Base-by-base conservation (phyloP, 2,113 vertebrate species). In the Condylura cristata region DNA sequence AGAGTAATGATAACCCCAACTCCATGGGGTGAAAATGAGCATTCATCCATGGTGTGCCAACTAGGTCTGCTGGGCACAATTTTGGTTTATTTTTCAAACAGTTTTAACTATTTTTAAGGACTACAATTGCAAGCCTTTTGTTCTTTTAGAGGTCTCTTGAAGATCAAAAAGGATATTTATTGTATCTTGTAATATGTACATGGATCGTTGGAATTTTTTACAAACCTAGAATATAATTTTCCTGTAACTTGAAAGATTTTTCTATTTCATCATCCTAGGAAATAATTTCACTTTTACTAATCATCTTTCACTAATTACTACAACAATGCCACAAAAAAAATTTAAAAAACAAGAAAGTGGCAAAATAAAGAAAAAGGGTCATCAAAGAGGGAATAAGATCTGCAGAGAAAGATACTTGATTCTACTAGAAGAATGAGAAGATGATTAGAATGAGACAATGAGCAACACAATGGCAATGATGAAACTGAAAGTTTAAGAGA, bases 51-150 rank as follows among this genome's bases (percentile, higher is more conserved):
- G 28, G 16, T 22, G 65, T 37, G 37, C 46, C 32, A 65, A 71
- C 56, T 37, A 85, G 26, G 34, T 74, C 14, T 92, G 53, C 22
- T 39, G 28, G 5, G 71, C 51, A 90, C 7, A 83, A 89, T 75
- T 66, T 72, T 28, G 44, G 4, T 63, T 71, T 78, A 58, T 39
- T 10, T 76, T 61, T 82, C 53, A 6, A 83, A 81, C 13, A 53
- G 10, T 71, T 83, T 95, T 53, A 76, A 80, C 56, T 86, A 85
- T 61, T 83, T 92, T 80, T 80, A 75, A 89, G 89, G 53, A 76
- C 65, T 65, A 12, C 12, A 58, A 88, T 44, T 63, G n/a, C 7
- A 34, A 5, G 44, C 22, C 70, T 70, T 80, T 74, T 91, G 65
- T 66, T 79, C 26, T 34, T 91, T 92, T 75, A 91, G 12, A 84